Conservation (phyloP, 2,113 vertebrate genomes). For the Semicossyphus pulcher region DNA sequence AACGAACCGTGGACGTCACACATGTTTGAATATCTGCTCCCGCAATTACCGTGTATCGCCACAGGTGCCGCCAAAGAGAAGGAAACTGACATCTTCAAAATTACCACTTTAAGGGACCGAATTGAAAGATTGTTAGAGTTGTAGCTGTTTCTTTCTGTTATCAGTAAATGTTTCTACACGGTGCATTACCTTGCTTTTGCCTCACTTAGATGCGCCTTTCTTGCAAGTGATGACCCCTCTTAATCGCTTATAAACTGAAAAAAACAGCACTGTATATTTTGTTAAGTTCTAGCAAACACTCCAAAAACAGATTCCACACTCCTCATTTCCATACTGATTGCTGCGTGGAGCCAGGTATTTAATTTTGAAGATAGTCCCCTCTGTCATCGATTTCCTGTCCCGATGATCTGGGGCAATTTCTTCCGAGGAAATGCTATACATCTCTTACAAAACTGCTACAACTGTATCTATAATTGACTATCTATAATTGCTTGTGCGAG, state of each 20-base stretch:
- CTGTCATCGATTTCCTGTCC: slow-evolving; percentile 3
- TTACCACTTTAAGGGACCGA: no score
- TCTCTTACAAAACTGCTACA: slow-evolving; percentile 61
- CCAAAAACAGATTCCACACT: no score
- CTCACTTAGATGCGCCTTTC: not conserved
- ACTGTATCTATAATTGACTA: slow-evolving; percentile 67
- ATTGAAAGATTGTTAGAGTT: no score
- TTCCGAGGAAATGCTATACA: slow-evolving; percentile 48
- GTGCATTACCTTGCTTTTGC: not conserved
- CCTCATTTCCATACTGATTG: slow-evolving; percentile 9
- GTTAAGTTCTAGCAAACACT: not conserved
- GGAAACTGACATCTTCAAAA: no score
- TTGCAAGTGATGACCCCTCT: not conserved
- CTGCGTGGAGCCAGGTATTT: slow-evolving; percentile 5
- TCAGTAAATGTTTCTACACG: no score
- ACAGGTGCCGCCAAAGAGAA: no score
- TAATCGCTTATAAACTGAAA: not conserved
- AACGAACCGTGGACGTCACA: no score
- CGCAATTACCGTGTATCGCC: no score
- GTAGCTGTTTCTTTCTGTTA: no score
- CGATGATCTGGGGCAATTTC: slow-evolving; percentile 39
- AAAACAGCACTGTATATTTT: not conserved
- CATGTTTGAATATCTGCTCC: no score
- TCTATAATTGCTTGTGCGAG: slow-evolving; percentile 58
- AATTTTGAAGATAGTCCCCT: not conserved